These are phyloP conservation scores for Triplophysa yarkandensis DNA, from an alignment of 2,797 vertebrate species.

Conservation along the genomic window DNA sequence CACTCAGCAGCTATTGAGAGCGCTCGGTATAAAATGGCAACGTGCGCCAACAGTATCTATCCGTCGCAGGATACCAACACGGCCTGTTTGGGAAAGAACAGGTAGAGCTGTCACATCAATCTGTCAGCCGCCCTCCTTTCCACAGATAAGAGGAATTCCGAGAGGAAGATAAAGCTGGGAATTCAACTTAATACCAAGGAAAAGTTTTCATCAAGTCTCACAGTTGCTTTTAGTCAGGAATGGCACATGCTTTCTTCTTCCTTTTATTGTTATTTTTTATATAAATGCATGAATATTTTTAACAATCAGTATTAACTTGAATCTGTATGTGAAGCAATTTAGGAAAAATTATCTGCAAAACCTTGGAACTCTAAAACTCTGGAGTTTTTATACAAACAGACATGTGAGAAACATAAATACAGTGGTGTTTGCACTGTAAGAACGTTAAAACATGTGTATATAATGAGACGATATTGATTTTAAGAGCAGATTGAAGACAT, in stretches of 20 bases:
- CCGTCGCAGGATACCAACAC: constrained; percentile 80
- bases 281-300: not conserved
- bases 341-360: not conserved
- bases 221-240: constrained; percentile 73
- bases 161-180: constrained; percentile 76
- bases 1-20: constrained; percentile 90
- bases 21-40: constrained; percentile 81
- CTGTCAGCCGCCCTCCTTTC: constrained; percentile 81
- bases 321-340: not conserved
- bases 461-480: constrained; percentile 4
- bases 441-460: not conserved
- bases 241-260: constrained; percentile 44
- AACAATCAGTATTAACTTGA: not conserved
- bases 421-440: not conserved
- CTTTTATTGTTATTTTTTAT: constrained; percentile 26
- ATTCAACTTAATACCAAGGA: constrained; percentile 81
- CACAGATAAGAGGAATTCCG: constrained; percentile 85
- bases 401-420: not conserved
- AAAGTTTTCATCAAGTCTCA: constrained; percentile 80
- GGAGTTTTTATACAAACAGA: not conserved
- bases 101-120: constrained; percentile 80
- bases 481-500: constrained; percentile 44
- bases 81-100: constrained; percentile 77
- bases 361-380: not conserved
- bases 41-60: constrained; percentile 82